Base-by-base conservation (phyloP, 2,888 invertebrate genomes). In the Drosophila mettleri region DNA sequence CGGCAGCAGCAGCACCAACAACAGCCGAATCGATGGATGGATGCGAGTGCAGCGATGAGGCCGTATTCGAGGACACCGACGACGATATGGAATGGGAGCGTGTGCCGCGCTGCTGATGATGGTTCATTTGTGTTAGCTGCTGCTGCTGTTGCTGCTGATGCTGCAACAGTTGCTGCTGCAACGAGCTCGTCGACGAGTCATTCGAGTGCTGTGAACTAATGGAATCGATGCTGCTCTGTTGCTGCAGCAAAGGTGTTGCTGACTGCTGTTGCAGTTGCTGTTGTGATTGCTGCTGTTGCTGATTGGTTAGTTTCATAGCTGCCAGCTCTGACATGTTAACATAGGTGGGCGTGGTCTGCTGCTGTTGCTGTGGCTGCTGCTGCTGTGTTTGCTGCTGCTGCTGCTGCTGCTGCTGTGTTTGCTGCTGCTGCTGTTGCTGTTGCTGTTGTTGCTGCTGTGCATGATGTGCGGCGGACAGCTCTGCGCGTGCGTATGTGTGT, bases 261-360 rank as follows among this genome's bases (percentile, higher is more conserved):
- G 69, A 52, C 18, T 38, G 38, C 38, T 38, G 38, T 38, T 45
- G 45, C 20, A 69, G 63, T 20, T 78, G 70, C 16, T 76, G 74
- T 27, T 81, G 77, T 14, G 74, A 71, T 5, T 81, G 80, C 49
- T 89, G 88, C 33, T 89, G 86, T 49, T 91, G 91, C 91, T 94
- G 90, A 93, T 81, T 94, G 92, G 67, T 96, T 92, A 92, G 95
- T 93, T 94, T 96, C 92, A 93, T 94, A 12, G 96, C 96, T 43
- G 97, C 97, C 90, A 97, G 93, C 91, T 98, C 97, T 74, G 97
- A 96, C 97, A 97, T 97, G 91, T 98, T 98, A 87, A 97, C 97
- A 93, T 98, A 98, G 89, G 97, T 94, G 24, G 97, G 97, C 92
- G 96, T 95, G 43, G 86, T 88, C 51, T 80, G 83, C 51, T 80